phyloP scores from a whole-genome alignment of 2,113 vertebrate species.

The Mastomys natalensis region DNA sequence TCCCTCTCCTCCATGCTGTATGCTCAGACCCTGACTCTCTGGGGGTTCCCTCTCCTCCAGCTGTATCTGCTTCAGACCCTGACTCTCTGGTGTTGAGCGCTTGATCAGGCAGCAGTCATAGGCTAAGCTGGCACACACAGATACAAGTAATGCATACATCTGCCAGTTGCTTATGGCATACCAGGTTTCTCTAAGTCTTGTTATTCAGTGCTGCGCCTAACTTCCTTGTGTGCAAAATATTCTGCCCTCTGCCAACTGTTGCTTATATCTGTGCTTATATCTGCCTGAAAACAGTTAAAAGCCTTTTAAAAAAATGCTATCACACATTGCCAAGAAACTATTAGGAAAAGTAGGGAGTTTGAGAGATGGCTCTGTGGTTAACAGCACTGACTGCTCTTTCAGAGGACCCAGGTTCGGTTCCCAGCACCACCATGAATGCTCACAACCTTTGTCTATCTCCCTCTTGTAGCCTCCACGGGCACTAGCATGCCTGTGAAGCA shows the following conservation, averaged over 20 bases:
- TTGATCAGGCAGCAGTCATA: slow-evolving; percentile 32
- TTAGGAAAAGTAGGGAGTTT: background rate
- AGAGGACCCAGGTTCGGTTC: background rate
- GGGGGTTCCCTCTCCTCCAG: background rate
- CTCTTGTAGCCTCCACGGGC: background rate
- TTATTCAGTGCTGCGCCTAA: background rate
- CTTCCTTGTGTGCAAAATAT: background rate
- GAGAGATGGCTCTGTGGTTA: background rate
- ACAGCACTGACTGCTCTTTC: background rate
- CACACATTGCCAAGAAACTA: slow-evolving; percentile 5
- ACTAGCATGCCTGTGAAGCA: background rate
- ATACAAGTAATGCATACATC: background rate
- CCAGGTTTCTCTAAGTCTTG: background rate
- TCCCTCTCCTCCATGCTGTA: background rate
- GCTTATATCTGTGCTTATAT: too few relatives aligned
- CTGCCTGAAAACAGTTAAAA: background rate
- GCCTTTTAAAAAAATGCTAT: background rate
- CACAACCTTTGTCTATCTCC: background rate
- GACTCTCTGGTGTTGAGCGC: background rate
- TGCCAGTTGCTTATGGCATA: background rate
- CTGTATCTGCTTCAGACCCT: slow-evolving; percentile 25
- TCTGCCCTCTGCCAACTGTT: background rate
- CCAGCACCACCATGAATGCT: background rate
- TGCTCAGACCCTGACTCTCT: background rate
- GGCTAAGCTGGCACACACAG: background rate